Conservation (phyloP, 2,113 vertebrate species). For the Zosterops pallidus region DNA sequence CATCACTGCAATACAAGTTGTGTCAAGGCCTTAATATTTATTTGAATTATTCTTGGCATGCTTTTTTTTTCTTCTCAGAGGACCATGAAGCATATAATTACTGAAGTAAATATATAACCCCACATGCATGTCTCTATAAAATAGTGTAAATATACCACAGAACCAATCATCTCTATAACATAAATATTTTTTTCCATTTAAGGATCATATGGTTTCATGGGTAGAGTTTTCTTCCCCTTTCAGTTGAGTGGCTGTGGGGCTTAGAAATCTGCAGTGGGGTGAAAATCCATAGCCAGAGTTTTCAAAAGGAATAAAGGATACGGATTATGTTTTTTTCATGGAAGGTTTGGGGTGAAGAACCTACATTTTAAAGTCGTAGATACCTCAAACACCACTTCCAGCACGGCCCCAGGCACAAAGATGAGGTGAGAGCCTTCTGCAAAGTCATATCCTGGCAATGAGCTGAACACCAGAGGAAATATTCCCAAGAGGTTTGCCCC, state of each 20-base stretch:
- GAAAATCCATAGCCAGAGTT: background rate
- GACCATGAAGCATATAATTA: conserved; percentile 4
- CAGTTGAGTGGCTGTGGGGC: background rate
- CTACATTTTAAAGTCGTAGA: background rate
- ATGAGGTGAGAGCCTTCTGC: background rate
- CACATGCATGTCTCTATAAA: background rate
- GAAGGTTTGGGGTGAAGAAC: background rate
- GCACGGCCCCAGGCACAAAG: background rate
- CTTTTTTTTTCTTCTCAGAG: background rate
- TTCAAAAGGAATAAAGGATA: background rate
- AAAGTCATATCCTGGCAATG: background rate
- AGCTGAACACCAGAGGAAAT: background rate
- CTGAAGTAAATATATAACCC: background rate
- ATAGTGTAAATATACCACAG: background rate
- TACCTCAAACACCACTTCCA: background rate
- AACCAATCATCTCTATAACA: background rate
- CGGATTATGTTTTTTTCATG: background rate
- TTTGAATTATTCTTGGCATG: conserved; percentile 17
- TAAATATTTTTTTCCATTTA: background rate
- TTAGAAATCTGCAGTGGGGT: background rate
- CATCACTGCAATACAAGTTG: background rate
- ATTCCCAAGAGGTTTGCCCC: background rate
- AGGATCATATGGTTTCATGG: background rate
- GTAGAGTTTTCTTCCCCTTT: background rate
- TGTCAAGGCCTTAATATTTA: conserved; percentile 45